These are phyloP conservation scores for Rhopalosiphum nymphaeae DNA, from an alignment of 2,888 invertebrate genomes.

Conservation along the genomic window DNA sequence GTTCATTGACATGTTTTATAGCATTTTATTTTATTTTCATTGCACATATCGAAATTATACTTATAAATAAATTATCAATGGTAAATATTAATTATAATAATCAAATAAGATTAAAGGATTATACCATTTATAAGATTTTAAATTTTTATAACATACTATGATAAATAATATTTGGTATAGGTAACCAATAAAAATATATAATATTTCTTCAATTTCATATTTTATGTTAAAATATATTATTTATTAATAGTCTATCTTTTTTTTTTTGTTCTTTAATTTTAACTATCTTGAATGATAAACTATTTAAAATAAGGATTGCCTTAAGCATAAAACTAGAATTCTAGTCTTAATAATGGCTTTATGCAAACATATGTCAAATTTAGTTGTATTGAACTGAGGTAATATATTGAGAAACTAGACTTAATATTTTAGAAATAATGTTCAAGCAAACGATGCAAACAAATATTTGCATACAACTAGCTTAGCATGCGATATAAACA, in stretches of 20 bases:
- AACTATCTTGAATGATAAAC: not conserved
- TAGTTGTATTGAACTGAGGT: not conserved
- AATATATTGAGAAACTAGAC: not conserved
- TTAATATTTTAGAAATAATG: conserved; percentile 28
- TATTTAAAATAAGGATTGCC: conserved; percentile 1
- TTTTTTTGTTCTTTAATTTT: not conserved
- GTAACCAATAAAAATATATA: not conserved
- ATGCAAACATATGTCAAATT: not conserved
- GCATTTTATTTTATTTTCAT: not conserved
- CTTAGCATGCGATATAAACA: conserved; percentile 10
- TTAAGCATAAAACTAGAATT: not conserved
- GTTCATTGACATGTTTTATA: conserved; percentile 29
- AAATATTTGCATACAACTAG: conserved; percentile 37
- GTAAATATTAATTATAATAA: not conserved
- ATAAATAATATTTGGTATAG: not conserved
- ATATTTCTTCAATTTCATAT: not conserved
- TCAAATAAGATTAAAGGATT: not conserved
- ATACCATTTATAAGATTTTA: not conserved
- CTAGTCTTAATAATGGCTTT: not conserved
- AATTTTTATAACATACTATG: too few relatives aligned
- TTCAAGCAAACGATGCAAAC: not conserved
- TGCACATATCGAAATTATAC: not conserved
- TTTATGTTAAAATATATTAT: too few relatives aligned
- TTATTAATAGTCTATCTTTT: not conserved
- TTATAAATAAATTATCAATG: not conserved